These are phyloP conservation scores for Todiramphus chloris DNA, from an alignment of 2,113 vertebrate genomes.

Conservation along the genomic window DNA sequence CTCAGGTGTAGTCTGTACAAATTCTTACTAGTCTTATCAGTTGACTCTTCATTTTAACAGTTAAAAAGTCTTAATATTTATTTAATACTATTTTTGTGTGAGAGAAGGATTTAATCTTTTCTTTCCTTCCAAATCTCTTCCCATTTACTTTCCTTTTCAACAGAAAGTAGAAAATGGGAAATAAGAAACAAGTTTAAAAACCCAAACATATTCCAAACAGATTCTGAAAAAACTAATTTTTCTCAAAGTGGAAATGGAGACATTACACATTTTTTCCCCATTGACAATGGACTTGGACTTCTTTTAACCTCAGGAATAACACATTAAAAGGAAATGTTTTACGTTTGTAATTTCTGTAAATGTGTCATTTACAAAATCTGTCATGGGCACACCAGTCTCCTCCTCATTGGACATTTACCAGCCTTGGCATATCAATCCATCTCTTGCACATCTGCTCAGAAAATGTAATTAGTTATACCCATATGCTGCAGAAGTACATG, in stretches of 20 bases:
- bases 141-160: neutral
- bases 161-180: neutral
- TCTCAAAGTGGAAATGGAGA: neutral
- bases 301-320: slow-evolving; percentile 7
- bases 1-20: neutral
- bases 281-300: neutral
- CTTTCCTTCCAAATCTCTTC: neutral
- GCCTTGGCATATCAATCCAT: slow-evolving; percentile 55
- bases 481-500: slow-evolving; percentile 51
- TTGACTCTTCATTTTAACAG: neutral
- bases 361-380: slow-evolving; percentile 55
- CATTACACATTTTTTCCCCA: neutral
- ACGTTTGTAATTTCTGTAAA: neutral
- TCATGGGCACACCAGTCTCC: slow-evolving; percentile 33
- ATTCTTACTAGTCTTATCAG: neutral
- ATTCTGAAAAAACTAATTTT: neutral
- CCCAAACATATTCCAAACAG: neutral
- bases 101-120: neutral
- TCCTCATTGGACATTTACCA: slow-evolving; percentile 57
- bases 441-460: slow-evolving; percentile 60
- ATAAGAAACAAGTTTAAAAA: neutral
- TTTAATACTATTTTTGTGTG: neutral
- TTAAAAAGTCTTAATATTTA: neutral
- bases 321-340: slow-evolving; percentile 12
- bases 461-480: slow-evolving; percentile 47